Evolutionary conservation across 35 echinoderm and acorn worm species (phyloP).

Genomic region (Heliocidaris tuberculata): DNA sequence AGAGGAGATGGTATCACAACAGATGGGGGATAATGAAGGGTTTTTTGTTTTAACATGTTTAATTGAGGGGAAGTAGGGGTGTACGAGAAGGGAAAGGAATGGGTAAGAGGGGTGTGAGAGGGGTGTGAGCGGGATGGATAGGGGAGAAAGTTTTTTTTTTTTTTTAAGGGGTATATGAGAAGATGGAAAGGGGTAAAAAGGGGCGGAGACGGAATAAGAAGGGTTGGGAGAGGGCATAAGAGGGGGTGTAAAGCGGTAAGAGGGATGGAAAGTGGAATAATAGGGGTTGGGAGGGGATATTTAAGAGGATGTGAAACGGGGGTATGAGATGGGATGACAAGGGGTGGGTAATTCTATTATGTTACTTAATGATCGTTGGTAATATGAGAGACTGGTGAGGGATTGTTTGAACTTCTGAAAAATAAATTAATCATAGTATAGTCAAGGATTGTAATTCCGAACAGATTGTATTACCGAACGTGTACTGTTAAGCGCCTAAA

Average conservation of each 20-base stretch:
- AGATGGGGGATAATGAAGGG: background rate
- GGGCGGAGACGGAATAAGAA: background rate
- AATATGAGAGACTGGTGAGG: too few relatives aligned
- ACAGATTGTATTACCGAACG: too few relatives aligned
- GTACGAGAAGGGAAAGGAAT: background rate
- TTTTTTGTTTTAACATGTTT: too few relatives aligned
- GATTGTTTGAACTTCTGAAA: too few relatives aligned
- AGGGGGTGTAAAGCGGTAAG: background rate
- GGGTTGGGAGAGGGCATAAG: background rate
- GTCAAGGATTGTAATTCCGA: too few relatives aligned
- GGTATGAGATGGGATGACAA: background rate
- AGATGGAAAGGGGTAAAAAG: background rate
- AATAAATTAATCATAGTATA: too few relatives aligned
- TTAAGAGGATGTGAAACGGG: background rate
- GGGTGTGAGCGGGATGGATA: background rate
- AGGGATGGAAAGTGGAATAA: background rate
- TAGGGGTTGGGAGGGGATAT: background rate
- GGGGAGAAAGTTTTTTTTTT: too few relatives aligned
- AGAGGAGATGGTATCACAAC: background rate
- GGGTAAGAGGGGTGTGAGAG: background rate
- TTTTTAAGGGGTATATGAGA: too few relatives aligned
- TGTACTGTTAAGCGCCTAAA: too few relatives aligned
- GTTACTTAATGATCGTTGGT: too few relatives aligned
- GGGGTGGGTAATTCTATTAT: background rate
- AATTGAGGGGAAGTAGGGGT: too few relatives aligned